Evolutionary conservation across 2,113 vertebrate genomes (phyloP).

Genomic region (Desmodus rotundus): DNA sequence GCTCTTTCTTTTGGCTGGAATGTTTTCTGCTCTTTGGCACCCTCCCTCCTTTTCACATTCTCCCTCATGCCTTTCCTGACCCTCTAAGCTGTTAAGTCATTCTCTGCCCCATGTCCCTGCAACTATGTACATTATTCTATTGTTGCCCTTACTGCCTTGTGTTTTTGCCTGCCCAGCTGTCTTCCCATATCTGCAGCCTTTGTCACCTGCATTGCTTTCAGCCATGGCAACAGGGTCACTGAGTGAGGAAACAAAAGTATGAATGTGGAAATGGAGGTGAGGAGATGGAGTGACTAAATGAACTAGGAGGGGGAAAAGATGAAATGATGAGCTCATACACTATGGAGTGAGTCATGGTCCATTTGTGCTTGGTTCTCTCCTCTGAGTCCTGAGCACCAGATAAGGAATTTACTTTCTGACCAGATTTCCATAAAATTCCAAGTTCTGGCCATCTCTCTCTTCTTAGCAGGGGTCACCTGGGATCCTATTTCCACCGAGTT

Average conservation of each 20-base stretch:
- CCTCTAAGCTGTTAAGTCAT: background rate
- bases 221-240: background rate
- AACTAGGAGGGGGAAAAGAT: background rate
- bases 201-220: background rate
- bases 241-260: background rate
- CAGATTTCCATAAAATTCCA: background rate
- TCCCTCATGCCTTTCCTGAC: background rate
- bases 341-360: background rate
- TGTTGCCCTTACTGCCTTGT: background rate
- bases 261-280: background rate
- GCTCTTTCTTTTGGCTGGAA: background rate
- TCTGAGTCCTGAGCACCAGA: background rate
- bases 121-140: background rate
- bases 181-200: background rate
- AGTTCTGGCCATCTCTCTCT: background rate
- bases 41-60: background rate
- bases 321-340: background rate
- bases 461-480: background rate
- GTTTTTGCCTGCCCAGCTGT: background rate
- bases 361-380: background rate
- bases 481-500: background rate
- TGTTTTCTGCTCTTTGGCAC: background rate
- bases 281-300: background rate
- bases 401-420: background rate
- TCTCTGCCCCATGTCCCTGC: background rate